phyloP scores from a whole-genome alignment of 2,113 vertebrate genomes.

The Puma concolor region DNA sequence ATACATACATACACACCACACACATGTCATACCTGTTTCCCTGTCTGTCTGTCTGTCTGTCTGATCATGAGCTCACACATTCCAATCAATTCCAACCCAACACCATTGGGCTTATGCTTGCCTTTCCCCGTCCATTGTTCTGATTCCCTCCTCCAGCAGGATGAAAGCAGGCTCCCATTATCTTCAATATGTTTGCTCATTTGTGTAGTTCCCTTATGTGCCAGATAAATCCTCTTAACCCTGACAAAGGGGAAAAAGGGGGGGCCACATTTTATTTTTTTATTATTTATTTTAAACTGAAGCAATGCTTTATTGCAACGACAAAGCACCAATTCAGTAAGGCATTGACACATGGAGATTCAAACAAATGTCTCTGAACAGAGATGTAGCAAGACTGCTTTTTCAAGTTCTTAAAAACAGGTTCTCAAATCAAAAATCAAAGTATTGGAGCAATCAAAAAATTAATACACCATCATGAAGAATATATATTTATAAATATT shows the following conservation, averaged over 20 bases:
- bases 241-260: not conserved
- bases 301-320: constrained; percentile 84
- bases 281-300: constrained; percentile 68
- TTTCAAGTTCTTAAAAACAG: constrained; percentile 84
- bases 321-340: constrained; percentile 84
- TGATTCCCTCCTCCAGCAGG: not conserved
- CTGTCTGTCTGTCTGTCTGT: not conserved
- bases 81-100: not conserved
- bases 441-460: constrained; percentile 74
- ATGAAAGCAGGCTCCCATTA: not conserved
- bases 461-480: constrained; percentile 81
- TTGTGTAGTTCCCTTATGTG: not conserved
- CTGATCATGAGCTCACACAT: not conserved
- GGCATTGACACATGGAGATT: constrained; percentile 80
- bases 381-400: constrained; percentile 83
- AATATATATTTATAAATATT: constrained; percentile 80
- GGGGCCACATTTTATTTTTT: not conserved
- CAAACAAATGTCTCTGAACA: constrained; percentile 86
- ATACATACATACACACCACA: not conserved
- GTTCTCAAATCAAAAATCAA: constrained; percentile 74
- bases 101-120: not conserved
- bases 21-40: not conserved
- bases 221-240: not conserved
- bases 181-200: not conserved
- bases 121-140: not conserved